Evolutionary conservation across 2,888 invertebrate species (phyloP).

Genomic region (Tachina grossa): DNA sequence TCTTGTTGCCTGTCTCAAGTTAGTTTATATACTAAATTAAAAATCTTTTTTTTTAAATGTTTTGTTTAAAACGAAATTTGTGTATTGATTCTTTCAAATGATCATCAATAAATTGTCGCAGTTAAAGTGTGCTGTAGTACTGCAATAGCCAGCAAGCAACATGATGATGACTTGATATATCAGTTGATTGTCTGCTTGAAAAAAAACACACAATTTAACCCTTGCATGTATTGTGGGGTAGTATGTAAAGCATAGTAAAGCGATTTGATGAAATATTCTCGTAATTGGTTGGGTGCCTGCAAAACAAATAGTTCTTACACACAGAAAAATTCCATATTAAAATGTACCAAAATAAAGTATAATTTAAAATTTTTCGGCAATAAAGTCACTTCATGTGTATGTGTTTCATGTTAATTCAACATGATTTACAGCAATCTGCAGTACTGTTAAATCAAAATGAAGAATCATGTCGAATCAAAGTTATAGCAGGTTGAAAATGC

Average conservation of each 20-base stretch:
- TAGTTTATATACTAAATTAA: constrained; percentile 61
- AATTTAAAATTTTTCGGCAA: too few relatives aligned
- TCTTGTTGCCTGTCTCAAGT: constrained; percentile 55
- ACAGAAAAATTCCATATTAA: too few relatives aligned
- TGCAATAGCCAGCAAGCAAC: constrained; percentile 25
- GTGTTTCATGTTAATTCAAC: too few relatives aligned
- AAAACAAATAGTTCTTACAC: too few relatives aligned
- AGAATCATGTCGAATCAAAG: too few relatives aligned
- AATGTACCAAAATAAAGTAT: too few relatives aligned
- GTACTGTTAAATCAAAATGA: too few relatives aligned
- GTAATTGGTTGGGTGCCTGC: too few relatives aligned
- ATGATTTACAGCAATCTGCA: too few relatives aligned
- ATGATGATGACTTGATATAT: constrained; percentile 5
- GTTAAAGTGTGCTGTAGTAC: constrained; percentile 23
- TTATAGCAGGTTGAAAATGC: too few relatives aligned
- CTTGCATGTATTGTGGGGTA: neutral
- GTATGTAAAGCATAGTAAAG: neutral
- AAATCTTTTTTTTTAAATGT: constrained; percentile 45
- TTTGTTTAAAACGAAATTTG: constrained; percentile 44
- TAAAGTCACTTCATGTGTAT: too few relatives aligned
- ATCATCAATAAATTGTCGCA: constrained; percentile 54
- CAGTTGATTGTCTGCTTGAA: neutral
- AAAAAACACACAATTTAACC: constrained; percentile 15
- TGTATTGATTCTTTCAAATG: constrained; percentile 43
- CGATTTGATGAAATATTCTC: too few relatives aligned